Percentiles rank a stretch among this genome's conserved stretches.
phyloP scores from a whole-genome alignment of 2,797 vertebrate species.

The Microctenopoma stevenorrisi region DNA sequence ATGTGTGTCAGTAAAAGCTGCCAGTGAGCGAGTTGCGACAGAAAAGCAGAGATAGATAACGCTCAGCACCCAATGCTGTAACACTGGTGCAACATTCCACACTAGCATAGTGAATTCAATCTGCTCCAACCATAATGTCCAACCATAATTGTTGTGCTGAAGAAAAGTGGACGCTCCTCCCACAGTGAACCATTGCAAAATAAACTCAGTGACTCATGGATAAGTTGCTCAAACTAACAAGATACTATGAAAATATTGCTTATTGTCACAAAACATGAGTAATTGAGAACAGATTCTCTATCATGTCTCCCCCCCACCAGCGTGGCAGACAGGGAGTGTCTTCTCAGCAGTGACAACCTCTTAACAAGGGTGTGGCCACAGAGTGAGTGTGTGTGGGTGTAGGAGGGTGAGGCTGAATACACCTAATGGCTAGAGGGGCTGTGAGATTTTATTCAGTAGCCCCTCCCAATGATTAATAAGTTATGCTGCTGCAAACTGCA shows the following conservation, averaged over 20 bases:
- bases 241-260: conserved; percentile 5
- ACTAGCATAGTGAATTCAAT: conserved; percentile 54
- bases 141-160: conserved; percentile 12
- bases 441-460: background rate
- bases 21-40: conserved; percentile 59
- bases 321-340: conserved; percentile 68
- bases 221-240: conserved; percentile 26
- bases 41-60: conserved; percentile 43
- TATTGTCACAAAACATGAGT: conserved; percentile 48
- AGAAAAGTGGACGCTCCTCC: background rate
- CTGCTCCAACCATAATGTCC: conserved; percentile 7
- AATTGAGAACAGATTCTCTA: conserved; percentile 33
- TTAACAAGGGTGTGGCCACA: conserved; percentile 59
- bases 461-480: conserved; percentile 24
- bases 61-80: conserved; percentile 51
- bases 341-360: conserved; percentile 50
- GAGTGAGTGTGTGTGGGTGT: conserved; percentile 30
- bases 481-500: conserved; percentile 15
- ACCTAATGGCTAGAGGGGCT: conserved; percentile 39
- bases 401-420: conserved; percentile 47
- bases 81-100: conserved; percentile 81
- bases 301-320: conserved; percentile 17
- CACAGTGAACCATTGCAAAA: background rate
- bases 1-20: conserved; percentile 57
- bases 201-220: conserved; percentile 22